A percentile compares a stretch with the other conserved stretches of the same genome.
phyloP scores from a whole-genome alignment of 1,140 invertebrate species.

The Mesaphorura yosii region DNA sequence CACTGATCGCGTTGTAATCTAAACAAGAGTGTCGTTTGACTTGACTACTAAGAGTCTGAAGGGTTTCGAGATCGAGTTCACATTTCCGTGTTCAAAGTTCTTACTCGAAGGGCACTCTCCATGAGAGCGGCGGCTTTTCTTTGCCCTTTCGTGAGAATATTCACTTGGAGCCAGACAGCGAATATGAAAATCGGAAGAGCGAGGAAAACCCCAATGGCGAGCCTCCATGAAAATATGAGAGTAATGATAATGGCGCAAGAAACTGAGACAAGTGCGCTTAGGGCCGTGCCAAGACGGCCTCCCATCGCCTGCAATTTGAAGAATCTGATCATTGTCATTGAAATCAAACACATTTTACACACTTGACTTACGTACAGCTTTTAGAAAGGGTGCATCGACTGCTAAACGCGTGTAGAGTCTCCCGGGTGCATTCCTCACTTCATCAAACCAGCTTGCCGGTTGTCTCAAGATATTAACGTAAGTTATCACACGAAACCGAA shows the following conservation, averaged over 20 bases:
- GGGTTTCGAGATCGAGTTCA: too few species aligned
- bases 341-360: neutral
- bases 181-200: neutral
- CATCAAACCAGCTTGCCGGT: slow-evolving; percentile 62
- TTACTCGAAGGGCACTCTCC: neutral
- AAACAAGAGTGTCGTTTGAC: neutral
- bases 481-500: neutral
- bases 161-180: neutral
- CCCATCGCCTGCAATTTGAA: neutral
- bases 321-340: too few species aligned
- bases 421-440: slow-evolving; percentile 51
- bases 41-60: neutral
- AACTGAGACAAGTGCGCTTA: neutral
- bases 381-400: slow-evolving; percentile 57
- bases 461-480: slow-evolving; percentile 51
- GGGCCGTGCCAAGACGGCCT: neutral
- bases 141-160: neutral
- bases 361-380: slow-evolving; percentile 47
- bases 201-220: neutral
- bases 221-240: neutral
- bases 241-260: neutral
- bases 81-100: too few species aligned
- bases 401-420: slow-evolving; percentile 55
- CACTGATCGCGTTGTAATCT: neutral
- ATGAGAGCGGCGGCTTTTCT: neutral